phyloP scores from a whole-genome alignment of 2,888 invertebrate species.

The Cerceris rybyensis region DNA sequence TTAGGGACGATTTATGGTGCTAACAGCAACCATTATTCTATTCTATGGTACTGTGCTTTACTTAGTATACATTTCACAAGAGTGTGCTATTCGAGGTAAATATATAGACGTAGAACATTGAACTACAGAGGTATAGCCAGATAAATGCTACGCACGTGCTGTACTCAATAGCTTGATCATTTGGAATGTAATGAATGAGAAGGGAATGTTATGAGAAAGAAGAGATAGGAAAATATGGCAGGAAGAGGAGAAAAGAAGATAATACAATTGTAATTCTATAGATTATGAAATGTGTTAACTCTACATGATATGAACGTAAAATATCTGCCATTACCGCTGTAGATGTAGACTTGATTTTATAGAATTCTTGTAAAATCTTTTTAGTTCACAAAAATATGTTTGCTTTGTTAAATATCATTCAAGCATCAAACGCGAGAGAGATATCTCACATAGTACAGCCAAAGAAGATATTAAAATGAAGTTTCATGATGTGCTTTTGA shows the following conservation, averaged over 20 bases:
- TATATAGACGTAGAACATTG: conserved; percentile 63
- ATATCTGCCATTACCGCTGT: conserved; percentile 62
- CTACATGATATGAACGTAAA: conserved; percentile 49
- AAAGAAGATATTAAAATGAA: not conserved
- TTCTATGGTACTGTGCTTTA: conserved; percentile 71
- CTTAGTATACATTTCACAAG: conserved; percentile 62
- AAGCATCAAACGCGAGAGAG: conserved; percentile 4
- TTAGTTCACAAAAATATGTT: conserved; percentile 57
- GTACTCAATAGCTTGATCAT: conserved; percentile 36
- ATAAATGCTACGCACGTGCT: conserved; percentile 46
- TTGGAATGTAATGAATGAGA: conserved; percentile 26
- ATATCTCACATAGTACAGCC: conserved; percentile 6
- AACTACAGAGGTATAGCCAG: conserved; percentile 59
- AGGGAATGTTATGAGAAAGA: conserved; percentile 19
- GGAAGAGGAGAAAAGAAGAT: not conserved
- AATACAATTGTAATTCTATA: not conserved
- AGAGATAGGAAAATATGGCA: not conserved
- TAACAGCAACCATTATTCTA: conserved; percentile 72
- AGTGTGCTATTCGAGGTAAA: conserved; percentile 58
- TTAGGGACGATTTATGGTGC: conserved; percentile 72
- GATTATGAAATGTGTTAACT: not conserved
- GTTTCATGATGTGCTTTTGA: conserved; percentile 11
- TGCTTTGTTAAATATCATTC: conserved; percentile 29
- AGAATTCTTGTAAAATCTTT: conserved; percentile 21
- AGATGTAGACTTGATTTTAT: conserved; percentile 47